Base-by-base conservation (phyloP, 2,888 invertebrate species). In the Zaprionus lineosus region DNA sequence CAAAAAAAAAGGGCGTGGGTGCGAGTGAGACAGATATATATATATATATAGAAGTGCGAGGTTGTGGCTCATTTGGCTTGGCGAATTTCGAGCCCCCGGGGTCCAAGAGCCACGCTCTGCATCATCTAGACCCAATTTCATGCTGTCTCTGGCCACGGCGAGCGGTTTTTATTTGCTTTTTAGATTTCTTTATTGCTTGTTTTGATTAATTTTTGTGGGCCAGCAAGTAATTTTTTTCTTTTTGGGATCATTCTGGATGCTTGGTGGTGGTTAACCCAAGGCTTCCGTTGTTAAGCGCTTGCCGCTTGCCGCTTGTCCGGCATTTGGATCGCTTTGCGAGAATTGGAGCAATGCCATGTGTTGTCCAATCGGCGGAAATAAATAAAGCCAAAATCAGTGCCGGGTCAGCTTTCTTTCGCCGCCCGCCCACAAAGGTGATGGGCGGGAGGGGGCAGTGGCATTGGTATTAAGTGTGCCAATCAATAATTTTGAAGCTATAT, bases 211-310 rank as follows among this genome's bases (percentile, higher is more conserved):
- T 71, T 73, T 77, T 63, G 43, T 67, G 56, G 48, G 37, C 50
- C 65, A 69, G 39, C 68, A 68, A 65, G 14, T 21, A 5, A 21
- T 21, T 21, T 21, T 21, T 21, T 21, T 21, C 7, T 21, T 21
- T 21, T 21, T 21, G 3, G 21, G 21, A 5, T 21, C 24, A 24
- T 58, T 76, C 44, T 36, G 33, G 24, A 24, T 9, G 33, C 26
- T 46, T 44, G 44, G 28, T 36, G 55, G 37, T 65, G 52, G 64
- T 44, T 50, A 68, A 65, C 48, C 29, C 62, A 53, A 66, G 74
- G 78, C 78, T 78, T 78, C 78, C 84, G 84, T 81, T 78, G 78
- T 81, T 84, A 78, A 84, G 82, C 84, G 82, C n/a, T n/a, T n/a
- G n/a, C n/a, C n/a, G n/a, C n/a, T n/a, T n/a, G n/a, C n/a, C n/a